These are phyloP conservation scores for Daubentonia madagascariensis DNA, from an alignment of 2,113 vertebrate genomes.

Conservation along the genomic window DNA sequence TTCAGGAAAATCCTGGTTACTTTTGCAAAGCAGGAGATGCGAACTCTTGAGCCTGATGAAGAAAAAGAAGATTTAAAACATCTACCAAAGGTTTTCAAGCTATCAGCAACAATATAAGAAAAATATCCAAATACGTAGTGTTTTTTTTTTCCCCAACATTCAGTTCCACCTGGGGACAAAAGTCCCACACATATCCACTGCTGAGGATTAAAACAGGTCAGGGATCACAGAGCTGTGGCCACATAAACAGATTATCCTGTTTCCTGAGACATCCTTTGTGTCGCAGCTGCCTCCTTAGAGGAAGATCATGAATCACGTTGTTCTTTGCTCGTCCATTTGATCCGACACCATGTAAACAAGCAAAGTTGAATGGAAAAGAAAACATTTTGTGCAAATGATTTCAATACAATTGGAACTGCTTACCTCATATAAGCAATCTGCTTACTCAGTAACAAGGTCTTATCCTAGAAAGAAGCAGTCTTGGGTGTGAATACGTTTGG, in stretches of 20 bases:
- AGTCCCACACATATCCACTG: background rate
- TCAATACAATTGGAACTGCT: background rate
- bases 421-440: background rate
- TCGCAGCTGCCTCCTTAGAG: constrained; percentile 55
- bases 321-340: constrained; percentile 58
- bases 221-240: constrained; percentile 54
- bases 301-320: constrained; percentile 37
- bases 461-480: background rate
- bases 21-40: constrained; percentile 15
- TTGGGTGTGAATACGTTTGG: background rate
- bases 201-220: constrained; percentile 70
- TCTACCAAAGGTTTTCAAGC: background rate
- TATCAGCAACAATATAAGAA: background rate
- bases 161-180: constrained; percentile 53
- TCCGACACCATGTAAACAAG: constrained; percentile 60
- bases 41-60: background rate
- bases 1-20: constrained; percentile 23
- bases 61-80: background rate
- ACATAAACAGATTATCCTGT: constrained; percentile 70
- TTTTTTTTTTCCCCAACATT: background rate
- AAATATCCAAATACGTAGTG: background rate
- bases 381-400: constrained; percentile 9
- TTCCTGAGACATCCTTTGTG: constrained; percentile 62
- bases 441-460: background rate
- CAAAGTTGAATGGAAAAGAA: constrained; percentile 32